Evolutionary conservation across 2,113 vertebrate species (phyloP).

Genomic region (Halichoerus grypus): DNA sequence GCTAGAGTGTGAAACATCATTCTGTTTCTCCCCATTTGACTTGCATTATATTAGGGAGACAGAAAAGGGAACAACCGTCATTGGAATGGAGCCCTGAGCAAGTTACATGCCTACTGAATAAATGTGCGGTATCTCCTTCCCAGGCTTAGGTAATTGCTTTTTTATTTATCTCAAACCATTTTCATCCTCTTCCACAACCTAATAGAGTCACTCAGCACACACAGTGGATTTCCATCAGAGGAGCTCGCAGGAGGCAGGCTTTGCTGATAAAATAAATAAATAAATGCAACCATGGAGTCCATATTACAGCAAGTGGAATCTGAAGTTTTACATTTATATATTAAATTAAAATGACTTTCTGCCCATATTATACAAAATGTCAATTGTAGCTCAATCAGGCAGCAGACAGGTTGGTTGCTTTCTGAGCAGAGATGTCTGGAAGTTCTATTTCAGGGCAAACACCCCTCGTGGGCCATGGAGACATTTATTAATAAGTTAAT

Average conservation of each 20-base stretch:
- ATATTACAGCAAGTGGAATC: conserved; percentile 62
- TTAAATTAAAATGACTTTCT: conserved; percentile 77
- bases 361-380: conserved; percentile 31
- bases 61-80: conserved; percentile 26
- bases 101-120: conserved; percentile 68
- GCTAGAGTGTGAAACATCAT: background rate
- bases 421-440: conserved; percentile 50
- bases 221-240: conserved; percentile 73
- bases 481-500: conserved; percentile 62
- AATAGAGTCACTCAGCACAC: conserved; percentile 64
- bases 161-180: conserved; percentile 82
- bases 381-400: conserved; percentile 59
- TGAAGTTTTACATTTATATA: conserved; percentile 71
- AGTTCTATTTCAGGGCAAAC: conserved; percentile 47
- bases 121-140: conserved; percentile 64
- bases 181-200: conserved; percentile 69
- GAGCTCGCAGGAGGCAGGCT: conserved; percentile 30
- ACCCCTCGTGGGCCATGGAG: background rate
- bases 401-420: conserved; percentile 28
- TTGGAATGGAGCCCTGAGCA: conserved; percentile 69
- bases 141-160: conserved; percentile 79
- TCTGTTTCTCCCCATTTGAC: conserved; percentile 48
- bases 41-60: conserved; percentile 53
- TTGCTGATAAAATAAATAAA: conserved; percentile 79
- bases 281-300: conserved; percentile 63